Percentiles rank a stretch among this genome's conserved stretches.
Evolutionary conservation across 2,113 vertebrate species (phyloP).

Genomic region (Neoarius graeffei): DNA sequence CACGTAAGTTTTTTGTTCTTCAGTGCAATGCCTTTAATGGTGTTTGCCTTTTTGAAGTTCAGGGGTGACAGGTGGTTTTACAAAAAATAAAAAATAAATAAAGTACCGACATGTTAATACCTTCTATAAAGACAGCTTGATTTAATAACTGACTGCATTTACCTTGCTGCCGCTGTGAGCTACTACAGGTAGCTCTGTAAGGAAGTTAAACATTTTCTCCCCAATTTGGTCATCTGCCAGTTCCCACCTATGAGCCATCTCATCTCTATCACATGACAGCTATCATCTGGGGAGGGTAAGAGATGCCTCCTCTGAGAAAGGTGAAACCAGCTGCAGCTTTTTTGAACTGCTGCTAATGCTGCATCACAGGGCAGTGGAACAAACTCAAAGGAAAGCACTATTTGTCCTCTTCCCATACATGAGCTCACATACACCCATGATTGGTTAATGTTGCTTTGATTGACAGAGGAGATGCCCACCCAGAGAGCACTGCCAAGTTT

Average conservation of each 20-base stretch:
- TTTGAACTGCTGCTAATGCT: not conserved
- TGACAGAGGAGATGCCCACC: not conserved
- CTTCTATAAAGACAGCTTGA: not conserved
- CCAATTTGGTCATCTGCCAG: not conserved
- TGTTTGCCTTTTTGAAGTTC: not conserved
- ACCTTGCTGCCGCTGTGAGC: not conserved
- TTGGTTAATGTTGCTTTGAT: not conserved
- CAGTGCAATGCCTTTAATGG: not conserved
- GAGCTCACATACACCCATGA: not conserved
- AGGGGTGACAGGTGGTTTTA: not conserved
- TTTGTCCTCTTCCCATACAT: not conserved
- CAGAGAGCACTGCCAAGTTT: not conserved
- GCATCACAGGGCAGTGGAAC: not conserved
- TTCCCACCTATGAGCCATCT: not conserved
- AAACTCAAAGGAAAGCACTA: not conserved
- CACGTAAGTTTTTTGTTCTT: conserved; percentile 69
- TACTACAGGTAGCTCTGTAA: not conserved
- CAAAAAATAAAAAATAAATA: not conserved
- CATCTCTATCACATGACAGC: not conserved
- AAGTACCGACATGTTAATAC: not conserved
- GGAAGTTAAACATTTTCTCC: not conserved
- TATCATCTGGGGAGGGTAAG: not conserved
- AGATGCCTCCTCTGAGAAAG: not conserved
- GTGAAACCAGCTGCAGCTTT: not conserved
- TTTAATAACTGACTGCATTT: not conserved